Base-by-base conservation (phyloP, 2,888 invertebrate species). In the Charanyca ferruginea region DNA sequence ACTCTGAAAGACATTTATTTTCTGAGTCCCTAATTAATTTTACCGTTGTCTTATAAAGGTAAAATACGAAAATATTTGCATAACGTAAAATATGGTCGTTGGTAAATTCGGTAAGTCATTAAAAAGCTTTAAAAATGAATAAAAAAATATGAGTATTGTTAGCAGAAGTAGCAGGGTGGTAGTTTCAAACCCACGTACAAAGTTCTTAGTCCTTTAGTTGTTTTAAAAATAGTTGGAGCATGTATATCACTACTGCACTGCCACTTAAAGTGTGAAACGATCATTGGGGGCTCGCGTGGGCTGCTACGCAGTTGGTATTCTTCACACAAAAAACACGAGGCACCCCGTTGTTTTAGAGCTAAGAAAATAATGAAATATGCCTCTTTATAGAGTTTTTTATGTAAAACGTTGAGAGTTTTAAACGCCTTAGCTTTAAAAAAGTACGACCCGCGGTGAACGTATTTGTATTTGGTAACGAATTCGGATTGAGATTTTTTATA, bases 221-320 rank as follows among this genome's bases (percentile, higher is more conserved):
- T 80, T 86, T 84, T 87, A 91, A 91, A 91, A 93, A 93, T 93
- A 92, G 87, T 86, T 84, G 77, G 84, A 87, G 89, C 88, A 87
- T 85, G 87, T 85, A 88, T 89, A 90, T 88, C 87, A 93, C 92
- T 93, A 92, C 93, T 86, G 92, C 90, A 90, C 83, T 85, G 90
- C 91, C 93, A 92, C 91, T 93, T 91, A 89, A 89, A 94, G 95
- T 94, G 95, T 95, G 94, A 95, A 95, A 86, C 90, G 90, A 93
- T 94, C 89, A 90, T 87, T 86, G 89, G 83, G 81, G 76, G 84
- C 81, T 70, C 79, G 93, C 93, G 94, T 94, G 93, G 93, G 94
- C 80, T 80, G 90, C 88, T 83, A 81, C 89, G 84, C 90, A 87
- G 86, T 91, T 91, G 90, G 90, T 89, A 91, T 92, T 89, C 90